Evolutionary conservation across 2,797 vertebrate species (phyloP).

Genomic region (Enteromius thamalakanensis): DNA sequence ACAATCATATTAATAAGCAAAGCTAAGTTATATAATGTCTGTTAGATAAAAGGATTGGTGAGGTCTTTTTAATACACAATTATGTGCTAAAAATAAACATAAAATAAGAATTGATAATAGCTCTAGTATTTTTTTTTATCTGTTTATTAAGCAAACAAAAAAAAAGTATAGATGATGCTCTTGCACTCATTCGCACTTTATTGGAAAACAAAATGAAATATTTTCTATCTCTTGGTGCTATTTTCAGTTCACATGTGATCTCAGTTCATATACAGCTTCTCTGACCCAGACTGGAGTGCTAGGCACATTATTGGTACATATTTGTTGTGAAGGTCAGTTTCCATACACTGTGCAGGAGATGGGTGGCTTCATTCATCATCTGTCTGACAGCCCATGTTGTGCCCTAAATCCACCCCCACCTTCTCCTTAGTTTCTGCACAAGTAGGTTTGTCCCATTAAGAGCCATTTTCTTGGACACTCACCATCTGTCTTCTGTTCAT

Average conservation of each 20-base stretch:
- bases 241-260: slow-evolving; percentile 23
- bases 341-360: slow-evolving; percentile 66
- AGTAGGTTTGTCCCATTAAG: slow-evolving; percentile 37
- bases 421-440: slow-evolving; percentile 40
- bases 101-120: not conserved
- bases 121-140: not conserved
- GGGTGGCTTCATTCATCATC: slow-evolving; percentile 77
- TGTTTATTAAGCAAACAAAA: not conserved
- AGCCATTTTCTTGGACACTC: slow-evolving; percentile 32
- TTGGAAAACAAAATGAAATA: too few species aligned
- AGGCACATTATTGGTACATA: slow-evolving; percentile 19
- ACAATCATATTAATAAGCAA: not conserved
- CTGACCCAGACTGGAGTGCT: slow-evolving; percentile 12
- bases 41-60: not conserved
- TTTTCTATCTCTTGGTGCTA: not conserved
- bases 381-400: slow-evolving; percentile 65
- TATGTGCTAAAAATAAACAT: not conserved
- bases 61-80: not conserved
- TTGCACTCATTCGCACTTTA: too few species aligned
- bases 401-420: slow-evolving; percentile 66
- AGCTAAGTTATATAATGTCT: not conserved
- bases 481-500: slow-evolving; percentile 42
- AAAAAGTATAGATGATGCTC: too few species aligned
- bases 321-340: slow-evolving; percentile 69
- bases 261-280: slow-evolving; percentile 25